phyloP scores from a whole-genome alignment of 53 echinoderm and acorn worm genomes.

The Astropecten irregularis region DNA sequence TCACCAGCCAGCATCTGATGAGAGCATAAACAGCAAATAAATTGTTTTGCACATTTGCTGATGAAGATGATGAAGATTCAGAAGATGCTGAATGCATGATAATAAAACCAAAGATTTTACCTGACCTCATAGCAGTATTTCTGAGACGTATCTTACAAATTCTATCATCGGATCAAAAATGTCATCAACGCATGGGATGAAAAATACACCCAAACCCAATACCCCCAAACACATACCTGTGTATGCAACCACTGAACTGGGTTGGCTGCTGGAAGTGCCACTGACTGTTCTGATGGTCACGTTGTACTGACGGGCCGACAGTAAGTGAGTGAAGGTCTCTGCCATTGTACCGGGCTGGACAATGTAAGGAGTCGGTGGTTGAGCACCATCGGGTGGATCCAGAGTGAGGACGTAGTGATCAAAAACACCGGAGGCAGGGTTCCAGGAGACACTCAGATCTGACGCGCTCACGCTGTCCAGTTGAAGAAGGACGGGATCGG shows the following conservation, averaged over 20 bases:
- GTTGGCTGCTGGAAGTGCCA: background rate
- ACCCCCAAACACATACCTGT: no score
- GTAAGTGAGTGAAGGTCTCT: slow-evolving; percentile 27
- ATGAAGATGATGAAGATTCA: no score
- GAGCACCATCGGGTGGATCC: slow-evolving; percentile 38
- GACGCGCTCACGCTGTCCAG: slow-evolving; percentile 24
- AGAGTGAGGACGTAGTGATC: slow-evolving; percentile 47
- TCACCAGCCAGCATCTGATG: no score
- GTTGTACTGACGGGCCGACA: slow-evolving; percentile 42
- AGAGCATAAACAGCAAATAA: no score
- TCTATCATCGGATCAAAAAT: no score
- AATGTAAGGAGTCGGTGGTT: slow-evolving; percentile 6
- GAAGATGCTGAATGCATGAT: no score
- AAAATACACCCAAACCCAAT: no score
- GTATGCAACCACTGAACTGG: slow-evolving; percentile 5
- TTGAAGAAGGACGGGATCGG: slow-evolving; percentile 12
- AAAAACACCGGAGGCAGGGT: slow-evolving; percentile 44
- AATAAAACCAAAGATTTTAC: no score
- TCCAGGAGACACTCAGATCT: slow-evolving; percentile 52
- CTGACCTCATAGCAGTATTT: no score
- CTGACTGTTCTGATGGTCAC: slow-evolving; percentile 46
- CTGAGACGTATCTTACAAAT: no score
- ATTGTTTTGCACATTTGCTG: no score
- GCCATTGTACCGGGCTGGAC: background rate
- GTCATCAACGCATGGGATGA: no score